phyloP scores from a whole-genome alignment of 2,113 vertebrate genomes.

The Phoxinus phoxinus region DNA sequence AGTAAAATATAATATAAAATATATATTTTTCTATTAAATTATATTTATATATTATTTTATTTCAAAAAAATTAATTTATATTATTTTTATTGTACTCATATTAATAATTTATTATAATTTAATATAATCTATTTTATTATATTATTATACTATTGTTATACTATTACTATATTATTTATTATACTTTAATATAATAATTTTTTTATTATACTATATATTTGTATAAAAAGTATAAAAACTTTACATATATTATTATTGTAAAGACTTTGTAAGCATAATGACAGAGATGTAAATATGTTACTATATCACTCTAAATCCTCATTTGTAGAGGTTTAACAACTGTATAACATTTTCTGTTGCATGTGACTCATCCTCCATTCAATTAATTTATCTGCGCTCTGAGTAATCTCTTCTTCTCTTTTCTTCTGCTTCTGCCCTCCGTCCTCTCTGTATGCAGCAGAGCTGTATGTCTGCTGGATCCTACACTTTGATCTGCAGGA shows the following conservation, averaged over 20 bases:
- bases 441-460: slow-evolving; percentile 44
- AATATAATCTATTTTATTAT: no score
- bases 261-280: background rate
- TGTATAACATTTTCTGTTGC: background rate
- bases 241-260: background rate
- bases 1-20: background rate
- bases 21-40: background rate
- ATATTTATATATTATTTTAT: background rate
- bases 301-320: background rate
- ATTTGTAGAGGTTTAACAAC: slow-evolving; percentile 10
- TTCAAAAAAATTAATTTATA: background rate
- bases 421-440: slow-evolving; percentile 17
- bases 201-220: background rate
- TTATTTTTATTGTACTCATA: background rate
- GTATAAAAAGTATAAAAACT: background rate
- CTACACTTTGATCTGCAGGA: slow-evolving; percentile 53
- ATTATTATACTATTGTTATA: no score
- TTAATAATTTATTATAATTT: no score
- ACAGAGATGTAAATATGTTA: background rate
- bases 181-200: no score
- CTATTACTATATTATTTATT: no score
- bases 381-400: slow-evolving; percentile 31
- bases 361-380: slow-evolving; percentile 38
- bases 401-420: slow-evolving; percentile 26
- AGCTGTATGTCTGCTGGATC: slow-evolving; percentile 45